Percentiles rank a stretch among this genome's conserved stretches.
These are phyloP conservation scores for Plemyria rubiginata DNA, from an alignment of 2,888 invertebrate species.

Conservation along the genomic window DNA sequence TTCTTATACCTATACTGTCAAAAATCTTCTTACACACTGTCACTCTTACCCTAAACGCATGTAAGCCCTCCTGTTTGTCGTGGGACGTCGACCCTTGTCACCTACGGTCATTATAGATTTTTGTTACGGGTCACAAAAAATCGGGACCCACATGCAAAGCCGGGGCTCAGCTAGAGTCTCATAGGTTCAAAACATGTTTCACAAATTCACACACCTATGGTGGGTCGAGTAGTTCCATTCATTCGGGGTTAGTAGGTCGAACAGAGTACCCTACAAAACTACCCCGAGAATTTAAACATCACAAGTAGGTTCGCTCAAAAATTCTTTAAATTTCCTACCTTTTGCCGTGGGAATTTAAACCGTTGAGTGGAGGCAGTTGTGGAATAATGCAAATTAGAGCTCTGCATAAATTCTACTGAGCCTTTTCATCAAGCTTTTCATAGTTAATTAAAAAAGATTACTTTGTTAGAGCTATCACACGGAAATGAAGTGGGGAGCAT, in stretches of 20 bases:
- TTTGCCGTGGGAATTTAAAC: slow-evolving; percentile 21
- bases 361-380: slow-evolving; percentile 30
- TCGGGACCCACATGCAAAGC: slow-evolving; percentile 3
- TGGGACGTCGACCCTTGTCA: slow-evolving; percentile 12
- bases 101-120: slow-evolving; percentile 11
- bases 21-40: no score
- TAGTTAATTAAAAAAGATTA: slow-evolving; percentile 27
- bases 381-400: slow-evolving; percentile 30
- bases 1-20: no score
- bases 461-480: neutral
- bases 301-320: slow-evolving; percentile 39
- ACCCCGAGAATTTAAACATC: slow-evolving; percentile 42
- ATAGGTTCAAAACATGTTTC: slow-evolving; percentile 29
- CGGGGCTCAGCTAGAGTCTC: slow-evolving; percentile 2
- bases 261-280: slow-evolving; percentile 46
- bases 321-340: slow-evolving; percentile 30
- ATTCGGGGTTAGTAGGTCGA: slow-evolving; percentile 53
- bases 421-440: slow-evolving; percentile 17
- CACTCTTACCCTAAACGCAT: no score
- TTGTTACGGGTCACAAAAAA: neutral
- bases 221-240: slow-evolving; percentile 41
- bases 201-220: slow-evolving; percentile 33
- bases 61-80: no score
- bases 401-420: slow-evolving; percentile 21
- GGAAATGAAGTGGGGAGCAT: neutral